A percentile compares a stretch with the other conserved stretches of the same genome.
phyloP scores from a whole-genome alignment of 2,797 vertebrate species.

The Sebastes goodei region DNA sequence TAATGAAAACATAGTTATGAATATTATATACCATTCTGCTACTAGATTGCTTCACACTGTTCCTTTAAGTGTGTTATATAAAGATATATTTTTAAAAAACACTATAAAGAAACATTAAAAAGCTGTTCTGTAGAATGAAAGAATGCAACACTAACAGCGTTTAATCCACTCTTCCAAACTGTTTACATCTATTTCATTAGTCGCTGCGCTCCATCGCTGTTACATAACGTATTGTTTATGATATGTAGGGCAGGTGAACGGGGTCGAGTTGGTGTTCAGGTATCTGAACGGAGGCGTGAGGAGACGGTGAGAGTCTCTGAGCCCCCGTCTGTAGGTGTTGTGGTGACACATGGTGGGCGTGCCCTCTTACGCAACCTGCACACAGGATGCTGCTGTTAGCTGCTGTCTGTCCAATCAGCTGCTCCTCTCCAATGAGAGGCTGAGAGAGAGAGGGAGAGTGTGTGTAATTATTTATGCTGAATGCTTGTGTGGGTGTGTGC shows the following conservation, averaged over 20 bases:
- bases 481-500: background rate
- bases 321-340: slow-evolving; percentile 32
- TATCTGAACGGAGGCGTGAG: slow-evolving; percentile 44
- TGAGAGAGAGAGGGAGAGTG: background rate
- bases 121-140: background rate
- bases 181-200: background rate
- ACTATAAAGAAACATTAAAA: background rate
- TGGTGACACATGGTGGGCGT: slow-evolving; percentile 44
- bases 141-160: background rate
- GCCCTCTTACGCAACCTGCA: slow-evolving; percentile 46
- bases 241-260: slow-evolving; percentile 1
- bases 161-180: background rate
- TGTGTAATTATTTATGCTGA: background rate
- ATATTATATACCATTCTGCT: background rate
- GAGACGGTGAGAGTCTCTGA: slow-evolving; percentile 7
- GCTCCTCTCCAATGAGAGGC: background rate
- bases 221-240: slow-evolving; percentile 12
- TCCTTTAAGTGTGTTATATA: background rate
- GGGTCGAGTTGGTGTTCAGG: slow-evolving; percentile 12
- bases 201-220: background rate
- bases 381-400: slow-evolving; percentile 2
- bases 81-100: background rate
- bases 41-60: background rate
- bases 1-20: background rate
- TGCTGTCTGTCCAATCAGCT: background rate